These are phyloP conservation scores for Dolichotis patagonum DNA, from an alignment of 2,113 vertebrate species.

Conservation along the genomic window DNA sequence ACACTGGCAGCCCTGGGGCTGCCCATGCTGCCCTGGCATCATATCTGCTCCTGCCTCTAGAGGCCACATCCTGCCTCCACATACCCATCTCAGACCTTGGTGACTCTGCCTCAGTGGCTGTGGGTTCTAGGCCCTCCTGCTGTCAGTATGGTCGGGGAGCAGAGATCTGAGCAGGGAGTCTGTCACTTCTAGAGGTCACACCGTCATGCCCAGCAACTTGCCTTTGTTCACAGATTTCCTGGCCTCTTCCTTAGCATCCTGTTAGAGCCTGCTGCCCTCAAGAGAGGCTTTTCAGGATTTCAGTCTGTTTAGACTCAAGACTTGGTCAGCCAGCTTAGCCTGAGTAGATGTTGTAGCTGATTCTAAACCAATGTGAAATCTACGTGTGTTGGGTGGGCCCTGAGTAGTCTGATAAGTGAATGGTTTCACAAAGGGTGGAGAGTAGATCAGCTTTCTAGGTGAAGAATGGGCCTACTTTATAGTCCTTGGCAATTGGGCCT, in stretches of 20 bases:
- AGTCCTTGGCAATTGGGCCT: fast-evolving
- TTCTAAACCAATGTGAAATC: neutral
- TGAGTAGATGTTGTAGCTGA: neutral
- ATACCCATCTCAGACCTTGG: neutral
- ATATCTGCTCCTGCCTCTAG: neutral
- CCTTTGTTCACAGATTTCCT: slow-evolving; percentile 38
- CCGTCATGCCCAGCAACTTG: neutral
- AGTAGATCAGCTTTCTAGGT: neutral
- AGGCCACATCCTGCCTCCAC: neutral
- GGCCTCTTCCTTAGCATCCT: slow-evolving; percentile 18
- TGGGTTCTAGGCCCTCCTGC: slow-evolving; percentile 2
- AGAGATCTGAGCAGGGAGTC: neutral
- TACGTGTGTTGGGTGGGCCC: neutral
- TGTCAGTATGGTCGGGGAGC: neutral
- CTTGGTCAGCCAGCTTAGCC: neutral
- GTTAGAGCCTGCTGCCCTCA: neutral
- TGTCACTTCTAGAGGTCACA: slow-evolving; percentile 8
- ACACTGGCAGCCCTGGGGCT: neutral
- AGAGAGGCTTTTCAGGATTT: slow-evolving; percentile 22
- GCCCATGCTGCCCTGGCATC: neutral
- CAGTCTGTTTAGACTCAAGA: neutral
- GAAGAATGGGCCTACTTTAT: neutral
- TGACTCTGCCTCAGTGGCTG: neutral
- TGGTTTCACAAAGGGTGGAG: neutral
- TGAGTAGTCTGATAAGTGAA: neutral